A percentile compares a stretch with the other conserved stretches of the same genome.
Evolutionary conservation across 2,888 invertebrate genomes (phyloP).

Genomic region (Drosophila austrosaltans): DNA sequence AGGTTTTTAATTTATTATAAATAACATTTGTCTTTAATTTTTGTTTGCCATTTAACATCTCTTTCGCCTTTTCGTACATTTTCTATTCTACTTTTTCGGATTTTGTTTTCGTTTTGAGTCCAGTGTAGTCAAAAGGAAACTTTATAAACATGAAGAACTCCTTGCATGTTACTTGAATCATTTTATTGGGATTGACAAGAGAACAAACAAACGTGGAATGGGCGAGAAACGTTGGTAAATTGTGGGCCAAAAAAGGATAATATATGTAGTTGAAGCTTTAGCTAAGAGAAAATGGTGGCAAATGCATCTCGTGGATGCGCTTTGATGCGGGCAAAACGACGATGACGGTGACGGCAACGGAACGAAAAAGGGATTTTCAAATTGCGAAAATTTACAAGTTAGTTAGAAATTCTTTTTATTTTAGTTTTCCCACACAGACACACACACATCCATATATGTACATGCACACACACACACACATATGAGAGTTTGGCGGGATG

Average conservation of each 20-base stretch:
- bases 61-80: neutral
- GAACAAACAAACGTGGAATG: neutral
- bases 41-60: neutral
- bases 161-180: slow-evolving; percentile 1
- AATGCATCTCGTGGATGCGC: slow-evolving; percentile 22
- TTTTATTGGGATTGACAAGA: neutral
- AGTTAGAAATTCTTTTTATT: slow-evolving; percentile 60
- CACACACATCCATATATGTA: neutral
- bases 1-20: too few relatives aligned
- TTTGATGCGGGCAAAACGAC: slow-evolving; percentile 2
- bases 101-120: neutral
- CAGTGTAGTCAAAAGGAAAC: neutral
- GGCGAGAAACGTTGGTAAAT: neutral
- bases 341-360: slow-evolving; percentile 7
- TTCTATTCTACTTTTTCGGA: too few relatives aligned
- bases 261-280: neutral
- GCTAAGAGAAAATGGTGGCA: neutral
- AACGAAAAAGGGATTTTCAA: slow-evolving; percentile 51
- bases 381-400: slow-evolving; percentile 70
- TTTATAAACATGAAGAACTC: neutral
- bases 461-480: slow-evolving; percentile 18
- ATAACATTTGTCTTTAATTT: neutral
- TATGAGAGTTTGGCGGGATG: slow-evolving; percentile 1
- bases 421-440: slow-evolving; percentile 48
- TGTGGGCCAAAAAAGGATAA: neutral